Evolutionary conservation across 2,888 invertebrate species (phyloP), one percentile per base, ranked within the genome.

Genomic region (Leistus spinibarbis): DNA sequence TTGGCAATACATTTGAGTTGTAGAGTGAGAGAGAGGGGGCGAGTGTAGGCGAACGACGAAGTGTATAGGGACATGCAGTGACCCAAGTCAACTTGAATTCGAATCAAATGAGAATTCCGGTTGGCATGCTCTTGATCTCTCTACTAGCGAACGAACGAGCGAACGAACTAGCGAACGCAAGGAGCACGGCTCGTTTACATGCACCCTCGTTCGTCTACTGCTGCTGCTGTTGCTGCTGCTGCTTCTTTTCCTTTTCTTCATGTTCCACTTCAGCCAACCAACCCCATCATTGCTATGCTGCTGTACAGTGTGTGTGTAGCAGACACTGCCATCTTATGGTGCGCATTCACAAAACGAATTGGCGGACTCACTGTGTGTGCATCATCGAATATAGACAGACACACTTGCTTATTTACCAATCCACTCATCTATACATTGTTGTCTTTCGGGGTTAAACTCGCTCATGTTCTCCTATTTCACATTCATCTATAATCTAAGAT

Each of bases 31-130:
- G 17, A 64, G 16, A 64, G 24, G 64, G 9, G n/a, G n/a, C n/a
- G n/a, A n/a, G n/a, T n/a, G n/a, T n/a, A n/a, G n/a, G 64, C 16
- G 27, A 20, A 57, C 57, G 60, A 60, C 60, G 60, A 22, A 57
- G 57, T 57, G 20, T 27, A 22, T 17, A 23, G 24, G 60, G 60
- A 60, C 60, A 60, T 60, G 60, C 60, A 60, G 60, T 60, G 60
- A 60, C 60, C 78, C 78, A 77, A 76, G 77, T 74, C 77, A 79
- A 77, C 77, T 80, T 79, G 78, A 81, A 81, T 82, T 81, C 79
- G 80, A 80, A 79, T 80, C 81, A 79, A 80, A 80, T 80, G 80
- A 80, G 80, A 81, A 81, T 81, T 81, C 80, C 80, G 78, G 78
- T 60, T 60, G 19, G 60, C 60, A 76, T 79, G 80, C 80, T 81